phyloP scores from a whole-genome alignment of 2,888 invertebrate species.

The Craniophora ligustri region DNA sequence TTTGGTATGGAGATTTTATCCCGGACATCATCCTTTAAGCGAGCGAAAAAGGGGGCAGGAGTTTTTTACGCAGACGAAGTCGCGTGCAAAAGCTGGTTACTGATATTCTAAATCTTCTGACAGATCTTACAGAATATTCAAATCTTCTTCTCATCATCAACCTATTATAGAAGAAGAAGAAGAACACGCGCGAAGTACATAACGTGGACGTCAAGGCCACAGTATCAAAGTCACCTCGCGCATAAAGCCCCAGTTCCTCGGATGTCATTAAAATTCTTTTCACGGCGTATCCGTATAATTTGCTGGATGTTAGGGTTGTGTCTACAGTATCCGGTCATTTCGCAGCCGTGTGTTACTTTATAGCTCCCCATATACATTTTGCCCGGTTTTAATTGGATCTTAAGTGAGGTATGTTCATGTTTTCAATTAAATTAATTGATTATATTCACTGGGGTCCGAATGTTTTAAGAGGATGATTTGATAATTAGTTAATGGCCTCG shows the following conservation, averaged over 20 bases:
- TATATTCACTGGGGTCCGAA: constrained; percentile 29
- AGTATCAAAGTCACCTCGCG: constrained; percentile 53
- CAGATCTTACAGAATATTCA: no score
- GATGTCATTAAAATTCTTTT: constrained; percentile 67
- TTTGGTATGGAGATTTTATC: no score
- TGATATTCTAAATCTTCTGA: no score
- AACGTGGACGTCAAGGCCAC: constrained; percentile 19
- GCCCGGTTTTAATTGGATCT: constrained; percentile 47
- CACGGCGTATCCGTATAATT: constrained; percentile 56
- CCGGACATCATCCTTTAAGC: no score
- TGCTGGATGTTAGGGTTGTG: constrained; percentile 47
- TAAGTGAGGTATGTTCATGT: constrained; percentile 48
- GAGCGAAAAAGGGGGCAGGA: no score
- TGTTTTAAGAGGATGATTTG: constrained; percentile 28
- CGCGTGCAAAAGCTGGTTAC: no score
- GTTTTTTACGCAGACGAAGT: no score
- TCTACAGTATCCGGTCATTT: constrained; percentile 46
- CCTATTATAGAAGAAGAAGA: no score
- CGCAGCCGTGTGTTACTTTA: constrained; percentile 47
- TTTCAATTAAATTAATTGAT: constrained; percentile 45
- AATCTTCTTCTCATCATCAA: no score
- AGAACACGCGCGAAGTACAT: constrained; percentile 23
- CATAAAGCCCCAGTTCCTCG: constrained; percentile 43
- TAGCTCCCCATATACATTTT: constrained; percentile 53
- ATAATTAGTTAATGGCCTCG: constrained; percentile 25